Base-by-base conservation (phyloP, 64 coral and sea anemone genomes). In the Actinia equina region DNA sequence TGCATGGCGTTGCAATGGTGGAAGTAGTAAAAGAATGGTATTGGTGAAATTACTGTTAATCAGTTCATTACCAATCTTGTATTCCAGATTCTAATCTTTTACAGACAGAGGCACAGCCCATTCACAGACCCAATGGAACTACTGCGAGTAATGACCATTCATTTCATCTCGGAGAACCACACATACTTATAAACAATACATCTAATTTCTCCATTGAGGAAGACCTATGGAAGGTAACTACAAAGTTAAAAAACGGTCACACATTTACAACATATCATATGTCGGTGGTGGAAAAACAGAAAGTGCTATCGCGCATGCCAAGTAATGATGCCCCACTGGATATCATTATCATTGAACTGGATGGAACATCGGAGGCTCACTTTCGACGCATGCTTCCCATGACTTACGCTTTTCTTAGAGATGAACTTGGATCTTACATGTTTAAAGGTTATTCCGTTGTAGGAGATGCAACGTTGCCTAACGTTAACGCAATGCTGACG, bases 351-450 rank as follows among this genome's bases (percentile, higher is more conserved):
- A 84, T 95, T 86, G 59, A 52, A 8, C 74, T 92, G 69, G 94
- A 95, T 67, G 71, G 86, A 22, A 86, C 87, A 44, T 95, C 94
- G 15, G 67, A 84, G 6, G 94, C 94, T 17, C 89, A 95, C 76
- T 88, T 92, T 65, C 89, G 91, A 59, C 64, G 94, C 5, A 91
- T 88, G 83, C 78, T 95, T 11, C 87, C 90, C 45, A 88, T 92
- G 69, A 78, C 84, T 1, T 86, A 86, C 53, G 70, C 82, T 16
- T 95, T 86, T 57, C 83, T 95, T 26, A 92, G 89, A 62, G 84
- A 89, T 41, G 87, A 95, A 17, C 20, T 92, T 57, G 61, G 89
- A 11, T 88, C 86, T 11, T 76, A 22, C 16, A 83, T 95, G 44
- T 92, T 95, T 20, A 86, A 87, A 42, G 90, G 94, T 27, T 49